Evolutionary conservation across 2,888 invertebrate species (phyloP).

Genomic region (Cremastinae sp.): DNA sequence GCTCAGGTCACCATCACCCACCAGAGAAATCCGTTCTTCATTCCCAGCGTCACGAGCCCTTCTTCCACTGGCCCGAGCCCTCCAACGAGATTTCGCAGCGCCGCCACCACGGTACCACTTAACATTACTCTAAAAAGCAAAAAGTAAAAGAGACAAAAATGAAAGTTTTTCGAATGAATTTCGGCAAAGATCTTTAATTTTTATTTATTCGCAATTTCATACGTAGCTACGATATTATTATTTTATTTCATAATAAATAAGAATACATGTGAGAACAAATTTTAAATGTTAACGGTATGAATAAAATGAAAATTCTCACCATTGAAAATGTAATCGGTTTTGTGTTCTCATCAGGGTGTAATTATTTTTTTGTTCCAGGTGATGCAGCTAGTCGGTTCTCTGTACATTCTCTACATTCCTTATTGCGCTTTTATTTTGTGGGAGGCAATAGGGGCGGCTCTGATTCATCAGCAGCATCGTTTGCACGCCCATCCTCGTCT

Average conservation of each 20-base stretch:
- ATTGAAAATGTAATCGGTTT: too few relatives aligned
- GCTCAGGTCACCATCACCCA: slow-evolving; percentile 92
- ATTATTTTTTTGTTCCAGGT: slow-evolving; percentile 79
- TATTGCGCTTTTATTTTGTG: slow-evolving; percentile 88
- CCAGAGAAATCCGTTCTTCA: slow-evolving; percentile 89
- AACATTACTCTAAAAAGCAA: too few relatives aligned
- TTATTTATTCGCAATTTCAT: too few relatives aligned
- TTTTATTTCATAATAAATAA: too few relatives aligned
- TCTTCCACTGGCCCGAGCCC: slow-evolving; percentile 77
- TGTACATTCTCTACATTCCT: slow-evolving; percentile 88
- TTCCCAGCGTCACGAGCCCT: slow-evolving; percentile 85
- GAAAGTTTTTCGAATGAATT: slow-evolving; percentile 6
- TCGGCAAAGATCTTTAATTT: too few relatives aligned
- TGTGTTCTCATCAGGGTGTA: too few relatives aligned
- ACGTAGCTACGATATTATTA: too few relatives aligned
- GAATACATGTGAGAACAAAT: too few relatives aligned
- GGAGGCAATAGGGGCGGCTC: slow-evolving; percentile 82
- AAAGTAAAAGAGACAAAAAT: too few relatives aligned
- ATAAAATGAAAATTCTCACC: too few relatives aligned
- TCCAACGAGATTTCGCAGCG: slow-evolving; percentile 76
- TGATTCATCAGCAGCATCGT: slow-evolving; percentile 60
- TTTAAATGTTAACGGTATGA: too few relatives aligned
- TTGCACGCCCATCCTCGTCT: slow-evolving; percentile 79
- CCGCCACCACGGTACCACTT: slow-evolving; percentile 74
- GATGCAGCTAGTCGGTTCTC: slow-evolving; percentile 87